Base-by-base conservation (phyloP, 2,797 vertebrate genomes). In the Pantherophis alleghaniensis region DNA sequence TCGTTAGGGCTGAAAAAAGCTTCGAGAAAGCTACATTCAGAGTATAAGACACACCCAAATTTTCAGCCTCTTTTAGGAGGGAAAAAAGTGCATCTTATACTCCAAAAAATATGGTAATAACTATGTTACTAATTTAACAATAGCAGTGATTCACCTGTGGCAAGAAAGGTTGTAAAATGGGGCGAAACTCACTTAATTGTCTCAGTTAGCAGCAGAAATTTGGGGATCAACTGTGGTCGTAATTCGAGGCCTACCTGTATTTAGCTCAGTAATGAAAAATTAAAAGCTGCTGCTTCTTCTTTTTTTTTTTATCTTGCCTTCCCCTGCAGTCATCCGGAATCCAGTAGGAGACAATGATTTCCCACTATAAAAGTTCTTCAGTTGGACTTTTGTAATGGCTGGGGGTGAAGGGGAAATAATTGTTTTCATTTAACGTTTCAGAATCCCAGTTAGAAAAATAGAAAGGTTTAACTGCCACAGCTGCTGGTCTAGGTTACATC, bases 261-360 rank as follows among this genome's bases (percentile, higher is more conserved):
- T 9, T 89, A 42, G 51, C 53, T 91, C 92, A 53, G 6, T 87
- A 60, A 89, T 51, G 66, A 94, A 47, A 95, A 95, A 94, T 87
- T 69, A 94, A 94, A 94, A 87, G 0, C 32, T 10, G 5, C 61
- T 69, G 20, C 16, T 92, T 56, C 63, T 63, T 91, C 42, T 42
- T 63, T 88, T 91, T 56, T 56, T 42, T 63, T 91, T 2, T n/a
- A 18, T 61, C 37, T 90, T 60, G 56, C 59, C 89, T 90, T 28
- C 42, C 79, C 28, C 53, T 91, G 59, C 47, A 74, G 26, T 22
- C 24, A 22, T 91, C 87, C 83, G 89, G 56, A 94, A 87, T 26
- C 26, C 79, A 91, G 16, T 53, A 66, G 90, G 32, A 2, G 89
- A 53, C 13, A 20, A 28, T 32, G 69, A 13, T 88, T 79, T 26